Evolutionary conservation across 2,888 invertebrate species (phyloP).

Genomic region (Criorhina ranunculi): DNA sequence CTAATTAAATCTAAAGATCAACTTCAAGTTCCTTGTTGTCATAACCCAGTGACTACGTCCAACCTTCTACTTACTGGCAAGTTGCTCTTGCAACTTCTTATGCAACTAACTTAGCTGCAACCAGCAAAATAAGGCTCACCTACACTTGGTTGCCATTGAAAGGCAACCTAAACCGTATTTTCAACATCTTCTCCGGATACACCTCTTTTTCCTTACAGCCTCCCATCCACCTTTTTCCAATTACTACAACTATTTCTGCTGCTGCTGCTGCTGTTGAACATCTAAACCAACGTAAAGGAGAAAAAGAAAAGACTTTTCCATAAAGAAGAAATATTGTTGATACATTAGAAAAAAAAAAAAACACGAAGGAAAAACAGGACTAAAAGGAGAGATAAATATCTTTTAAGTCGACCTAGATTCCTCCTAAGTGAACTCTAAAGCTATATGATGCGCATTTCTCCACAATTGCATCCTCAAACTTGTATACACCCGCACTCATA

Average conservation of each 20-base stretch:
- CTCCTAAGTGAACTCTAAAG: slow-evolving; percentile 65
- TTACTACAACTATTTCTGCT: slow-evolving; percentile 30
- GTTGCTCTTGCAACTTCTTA: too few species aligned
- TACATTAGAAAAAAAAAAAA: slow-evolving; percentile 58
- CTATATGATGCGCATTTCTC: slow-evolving; percentile 66
- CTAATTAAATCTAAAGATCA: too few species aligned
- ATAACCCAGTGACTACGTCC: neutral
- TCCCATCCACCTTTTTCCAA: slow-evolving; percentile 33
- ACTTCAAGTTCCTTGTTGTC: too few species aligned
- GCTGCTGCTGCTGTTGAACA: slow-evolving; percentile 23
- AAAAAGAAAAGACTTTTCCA: slow-evolving; percentile 52
- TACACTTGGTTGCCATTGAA: slow-evolving; percentile 38
- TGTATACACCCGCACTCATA: slow-evolving; percentile 11
- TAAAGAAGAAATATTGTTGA: slow-evolving; percentile 67
- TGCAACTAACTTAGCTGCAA: too few species aligned
- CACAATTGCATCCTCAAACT: slow-evolving; percentile 64
- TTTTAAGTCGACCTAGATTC: slow-evolving; percentile 75
- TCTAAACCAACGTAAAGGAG: slow-evolving; percentile 7
- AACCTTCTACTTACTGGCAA: too few species aligned
- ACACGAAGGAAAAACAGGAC: slow-evolving; percentile 16
- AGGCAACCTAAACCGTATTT: slow-evolving; percentile 38
- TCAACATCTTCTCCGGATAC: slow-evolving; percentile 25
- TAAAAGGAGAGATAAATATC: slow-evolving; percentile 69
- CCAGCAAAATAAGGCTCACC: slow-evolving; percentile 17
- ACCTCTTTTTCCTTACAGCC: neutral